Evolutionary conservation across 2,888 invertebrate species (phyloP).

Genomic region (Andrena bicolor): DNA sequence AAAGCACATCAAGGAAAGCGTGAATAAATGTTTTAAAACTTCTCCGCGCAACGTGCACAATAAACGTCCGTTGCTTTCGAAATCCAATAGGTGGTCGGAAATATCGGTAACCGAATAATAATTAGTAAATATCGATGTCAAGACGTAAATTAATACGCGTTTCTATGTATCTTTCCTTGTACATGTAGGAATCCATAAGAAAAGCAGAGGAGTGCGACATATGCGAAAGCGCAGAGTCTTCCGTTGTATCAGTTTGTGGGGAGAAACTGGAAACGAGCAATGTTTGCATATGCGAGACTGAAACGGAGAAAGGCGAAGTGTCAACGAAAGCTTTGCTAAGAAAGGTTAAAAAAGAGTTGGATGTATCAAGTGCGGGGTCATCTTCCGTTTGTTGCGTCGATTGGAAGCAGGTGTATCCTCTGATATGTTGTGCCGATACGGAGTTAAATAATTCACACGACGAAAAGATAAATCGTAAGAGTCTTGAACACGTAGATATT

Average conservation of each 20-base stretch:
- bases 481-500: background rate
- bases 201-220: background rate
- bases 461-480: background rate
- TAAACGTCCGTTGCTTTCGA: background rate
- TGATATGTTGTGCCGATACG: background rate
- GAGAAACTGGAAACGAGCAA: background rate
- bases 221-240: constrained; percentile 6
- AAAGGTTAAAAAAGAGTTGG: background rate
- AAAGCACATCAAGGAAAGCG: background rate
- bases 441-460: constrained; percentile 2
- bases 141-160: background rate
- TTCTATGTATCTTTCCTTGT: background rate
- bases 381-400: background rate
- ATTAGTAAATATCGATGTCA: background rate
- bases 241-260: constrained; percentile 7
- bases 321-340: background rate
- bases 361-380: background rate
- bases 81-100: background rate
- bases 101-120: constrained; percentile 7
- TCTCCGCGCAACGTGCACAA: background rate
- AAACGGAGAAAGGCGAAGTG: background rate
- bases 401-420: constrained; percentile 3
- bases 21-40: background rate
- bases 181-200: background rate
- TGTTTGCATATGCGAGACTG: background rate